phyloP scores from a whole-genome alignment of 2,888 invertebrate species.

The Andrena camellia region DNA sequence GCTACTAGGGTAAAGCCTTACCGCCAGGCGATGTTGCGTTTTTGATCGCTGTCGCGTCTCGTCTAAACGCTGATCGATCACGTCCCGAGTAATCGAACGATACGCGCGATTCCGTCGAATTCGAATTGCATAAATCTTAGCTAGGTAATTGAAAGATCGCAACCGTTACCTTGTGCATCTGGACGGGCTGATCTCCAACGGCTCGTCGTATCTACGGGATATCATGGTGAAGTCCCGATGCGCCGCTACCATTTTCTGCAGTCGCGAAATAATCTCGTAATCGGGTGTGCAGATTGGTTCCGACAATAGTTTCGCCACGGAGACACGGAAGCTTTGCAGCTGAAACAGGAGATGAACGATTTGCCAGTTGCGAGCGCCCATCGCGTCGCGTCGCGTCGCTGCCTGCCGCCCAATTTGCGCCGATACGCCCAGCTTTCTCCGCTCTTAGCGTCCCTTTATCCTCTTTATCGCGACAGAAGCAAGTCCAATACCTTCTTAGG shows the following conservation, averaged over 20 bases:
- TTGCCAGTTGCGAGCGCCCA: slow-evolving; percentile 37
- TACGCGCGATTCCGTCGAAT: neutral
- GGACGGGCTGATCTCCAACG: slow-evolving; percentile 85
- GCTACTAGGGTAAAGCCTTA: too few relatives aligned
- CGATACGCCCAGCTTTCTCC: neutral
- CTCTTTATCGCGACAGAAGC: neutral
- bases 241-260: slow-evolving; percentile 94
- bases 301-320: slow-evolving; percentile 91
- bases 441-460: neutral
- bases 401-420: neutral
- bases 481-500: neutral
- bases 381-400: slow-evolving; percentile 15
- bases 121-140: too few relatives aligned
- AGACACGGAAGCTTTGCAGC: slow-evolving; percentile 91
- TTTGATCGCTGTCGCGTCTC: neutral
- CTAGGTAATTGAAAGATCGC: neutral
- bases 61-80: neutral
- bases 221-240: slow-evolving; percentile 95
- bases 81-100: neutral
- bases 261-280: slow-evolving; percentile 91
- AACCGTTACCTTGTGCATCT: slow-evolving; percentile 82
- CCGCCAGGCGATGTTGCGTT: neutral
- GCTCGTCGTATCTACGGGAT: slow-evolving; percentile 91
- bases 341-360: slow-evolving; percentile 73
- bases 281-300: slow-evolving; percentile 90